phyloP scores from a whole-genome alignment of 2,888 invertebrate species.

The Dasypolia templi region DNA sequence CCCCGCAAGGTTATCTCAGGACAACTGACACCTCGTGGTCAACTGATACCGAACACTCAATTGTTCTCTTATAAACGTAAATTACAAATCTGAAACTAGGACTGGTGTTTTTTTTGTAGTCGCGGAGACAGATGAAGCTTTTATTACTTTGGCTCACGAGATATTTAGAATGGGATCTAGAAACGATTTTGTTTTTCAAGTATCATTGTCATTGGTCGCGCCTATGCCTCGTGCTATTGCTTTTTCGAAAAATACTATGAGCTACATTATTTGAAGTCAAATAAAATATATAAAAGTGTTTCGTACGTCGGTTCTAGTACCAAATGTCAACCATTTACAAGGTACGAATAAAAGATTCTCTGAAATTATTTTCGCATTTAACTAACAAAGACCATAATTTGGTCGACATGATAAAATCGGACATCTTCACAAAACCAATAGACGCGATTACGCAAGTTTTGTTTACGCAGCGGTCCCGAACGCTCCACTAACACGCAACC shows the following conservation, averaged over 20 bases:
- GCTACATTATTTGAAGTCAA: not conserved
- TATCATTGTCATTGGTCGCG: not conserved
- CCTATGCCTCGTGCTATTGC: not conserved
- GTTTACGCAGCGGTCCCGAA: slow-evolving; percentile 84
- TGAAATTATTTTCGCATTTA: slow-evolving; percentile 37
- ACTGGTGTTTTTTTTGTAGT: slow-evolving; percentile 35
- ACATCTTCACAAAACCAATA: slow-evolving; percentile 67
- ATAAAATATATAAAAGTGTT: slow-evolving; percentile 29
- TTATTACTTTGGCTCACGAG: slow-evolving; percentile 31
- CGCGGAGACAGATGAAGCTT: slow-evolving; percentile 19
- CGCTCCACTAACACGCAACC: slow-evolving; percentile 86
- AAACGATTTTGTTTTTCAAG: slow-evolving; percentile 8
- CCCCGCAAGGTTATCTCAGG: slow-evolving; percentile 76
- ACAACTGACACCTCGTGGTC: slow-evolving; percentile 75
- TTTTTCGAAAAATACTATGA: slow-evolving; percentile 1
- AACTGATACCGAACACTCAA: slow-evolving; percentile 70
- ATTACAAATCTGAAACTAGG: slow-evolving; percentile 42
- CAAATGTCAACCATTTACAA: slow-evolving; percentile 30
- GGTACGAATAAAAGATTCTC: slow-evolving; percentile 43
- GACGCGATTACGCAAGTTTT: slow-evolving; percentile 84
- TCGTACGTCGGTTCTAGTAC: slow-evolving; percentile 12
- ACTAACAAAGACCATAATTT: slow-evolving; percentile 44
- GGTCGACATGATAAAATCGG: slow-evolving; percentile 50
- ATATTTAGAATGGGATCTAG: slow-evolving; percentile 22
- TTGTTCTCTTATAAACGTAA: slow-evolving; percentile 57